Evolutionary conservation across 2,113 vertebrate genomes (phyloP).

Genomic region (Struthidea cinerea): DNA sequence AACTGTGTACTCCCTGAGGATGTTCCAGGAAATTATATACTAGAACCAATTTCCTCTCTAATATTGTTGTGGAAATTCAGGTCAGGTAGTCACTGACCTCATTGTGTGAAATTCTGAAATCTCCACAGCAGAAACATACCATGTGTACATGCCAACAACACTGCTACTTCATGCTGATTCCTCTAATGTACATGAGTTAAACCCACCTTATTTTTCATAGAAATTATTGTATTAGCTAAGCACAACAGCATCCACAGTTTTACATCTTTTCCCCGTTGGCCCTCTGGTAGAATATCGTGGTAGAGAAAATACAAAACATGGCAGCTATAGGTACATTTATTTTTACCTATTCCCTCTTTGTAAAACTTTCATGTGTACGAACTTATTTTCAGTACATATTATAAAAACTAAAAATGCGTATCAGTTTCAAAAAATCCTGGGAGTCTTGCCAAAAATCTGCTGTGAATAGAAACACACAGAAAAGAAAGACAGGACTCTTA

Average conservation of each 20-base stretch:
- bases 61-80: neutral
- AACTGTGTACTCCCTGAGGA: neutral
- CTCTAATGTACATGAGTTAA: neutral
- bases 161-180: neutral
- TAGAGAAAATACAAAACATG: neutral
- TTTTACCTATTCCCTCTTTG: neutral
- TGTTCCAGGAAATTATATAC: constrained; percentile 15
- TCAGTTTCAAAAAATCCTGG: neutral
- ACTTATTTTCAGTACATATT: neutral
- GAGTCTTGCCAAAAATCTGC: neutral
- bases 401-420: neutral
- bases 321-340: neutral
- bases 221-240: neutral
- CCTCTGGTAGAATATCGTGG: neutral
- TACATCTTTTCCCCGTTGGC: neutral
- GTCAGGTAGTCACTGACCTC: neutral
- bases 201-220: neutral
- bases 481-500: neutral
- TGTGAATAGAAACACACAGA: neutral
- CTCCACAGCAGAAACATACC: neutral
- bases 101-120: neutral
- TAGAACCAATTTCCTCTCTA: neutral
- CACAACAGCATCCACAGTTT: neutral
- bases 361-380: neutral
- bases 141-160: neutral